These are phyloP conservation scores for Aplocera efformata DNA, from an alignment of 2,888 invertebrate genomes.

Conservation along the genomic window DNA sequence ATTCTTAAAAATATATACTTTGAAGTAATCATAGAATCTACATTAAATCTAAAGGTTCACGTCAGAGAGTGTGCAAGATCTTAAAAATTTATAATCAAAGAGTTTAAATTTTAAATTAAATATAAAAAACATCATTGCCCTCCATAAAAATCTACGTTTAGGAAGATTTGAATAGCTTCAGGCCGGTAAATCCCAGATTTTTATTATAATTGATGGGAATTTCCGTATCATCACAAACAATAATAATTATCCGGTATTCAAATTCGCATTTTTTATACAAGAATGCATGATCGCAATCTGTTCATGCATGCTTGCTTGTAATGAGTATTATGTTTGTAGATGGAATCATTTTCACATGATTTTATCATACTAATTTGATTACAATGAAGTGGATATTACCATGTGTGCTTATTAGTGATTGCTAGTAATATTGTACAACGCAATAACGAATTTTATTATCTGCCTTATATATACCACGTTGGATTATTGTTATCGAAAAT, in stretches of 20 bases:
- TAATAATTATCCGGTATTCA: conserved; percentile 13
- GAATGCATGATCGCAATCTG: conserved; percentile 22
- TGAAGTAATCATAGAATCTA: too few species aligned
- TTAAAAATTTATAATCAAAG: too few species aligned
- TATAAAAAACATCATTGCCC: too few species aligned
- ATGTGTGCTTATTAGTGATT: background rate
- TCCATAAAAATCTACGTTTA: too few species aligned
- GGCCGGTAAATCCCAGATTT: background rate
- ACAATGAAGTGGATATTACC: conserved; percentile 18
- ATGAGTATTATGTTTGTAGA: conserved; percentile 18
- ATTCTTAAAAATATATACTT: too few species aligned
- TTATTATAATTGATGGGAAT: conserved; percentile 11
- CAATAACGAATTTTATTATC: too few species aligned
- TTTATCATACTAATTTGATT: conserved; percentile 18
- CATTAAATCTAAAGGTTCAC: too few species aligned
- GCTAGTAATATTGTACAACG: too few species aligned
- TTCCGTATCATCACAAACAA: conserved; percentile 12
- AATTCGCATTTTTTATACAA: conserved; percentile 12
- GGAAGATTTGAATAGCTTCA: background rate
- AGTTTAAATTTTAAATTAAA: too few species aligned
- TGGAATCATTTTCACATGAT: conserved; percentile 26
- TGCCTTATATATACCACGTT: too few species aligned
- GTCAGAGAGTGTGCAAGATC: too few species aligned
- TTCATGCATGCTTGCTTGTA: conserved; percentile 23
- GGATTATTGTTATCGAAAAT: too few species aligned